These are phyloP conservation scores for Dorcus parallelipipedus DNA, from an alignment of 2,888 invertebrate species.

Conservation along the genomic window DNA sequence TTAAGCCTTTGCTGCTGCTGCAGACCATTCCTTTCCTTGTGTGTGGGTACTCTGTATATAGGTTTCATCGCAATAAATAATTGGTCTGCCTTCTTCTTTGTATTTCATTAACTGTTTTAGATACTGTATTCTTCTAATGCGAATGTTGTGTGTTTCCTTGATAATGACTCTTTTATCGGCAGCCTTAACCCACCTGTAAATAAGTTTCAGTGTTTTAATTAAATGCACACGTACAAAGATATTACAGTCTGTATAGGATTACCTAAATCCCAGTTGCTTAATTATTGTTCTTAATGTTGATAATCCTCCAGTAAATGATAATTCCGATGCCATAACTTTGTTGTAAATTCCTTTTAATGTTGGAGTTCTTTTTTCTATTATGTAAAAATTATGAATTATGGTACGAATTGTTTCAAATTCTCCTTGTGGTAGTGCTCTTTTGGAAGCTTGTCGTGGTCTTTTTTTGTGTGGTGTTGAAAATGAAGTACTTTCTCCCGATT, in stretches of 20 bases:
- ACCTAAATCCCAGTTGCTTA: neutral
- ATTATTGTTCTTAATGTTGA: neutral
- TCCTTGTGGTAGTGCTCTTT: no score
- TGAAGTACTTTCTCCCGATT: no score
- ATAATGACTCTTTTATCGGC: neutral
- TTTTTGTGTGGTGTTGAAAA: no score
- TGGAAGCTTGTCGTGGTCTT: no score
- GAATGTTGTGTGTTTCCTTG: neutral
- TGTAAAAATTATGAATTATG: neutral
- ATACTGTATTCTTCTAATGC: neutral
- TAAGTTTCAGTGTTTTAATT: no score
- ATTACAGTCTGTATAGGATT: no score
- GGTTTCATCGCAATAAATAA: neutral
- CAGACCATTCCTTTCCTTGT: neutral
- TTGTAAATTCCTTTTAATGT: neutral
- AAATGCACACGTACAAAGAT: no score
- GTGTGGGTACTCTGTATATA: neutral
- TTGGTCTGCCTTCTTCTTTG: neutral
- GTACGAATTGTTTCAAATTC: conserved; percentile 11
- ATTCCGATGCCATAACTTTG: neutral
- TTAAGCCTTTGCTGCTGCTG: neutral
- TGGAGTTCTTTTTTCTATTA: neutral
- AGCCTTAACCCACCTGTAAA: neutral
- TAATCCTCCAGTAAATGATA: neutral
- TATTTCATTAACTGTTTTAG: neutral